phyloP scores from a whole-genome alignment of 2,888 invertebrate genomes.

The Philereme vetulata region DNA sequence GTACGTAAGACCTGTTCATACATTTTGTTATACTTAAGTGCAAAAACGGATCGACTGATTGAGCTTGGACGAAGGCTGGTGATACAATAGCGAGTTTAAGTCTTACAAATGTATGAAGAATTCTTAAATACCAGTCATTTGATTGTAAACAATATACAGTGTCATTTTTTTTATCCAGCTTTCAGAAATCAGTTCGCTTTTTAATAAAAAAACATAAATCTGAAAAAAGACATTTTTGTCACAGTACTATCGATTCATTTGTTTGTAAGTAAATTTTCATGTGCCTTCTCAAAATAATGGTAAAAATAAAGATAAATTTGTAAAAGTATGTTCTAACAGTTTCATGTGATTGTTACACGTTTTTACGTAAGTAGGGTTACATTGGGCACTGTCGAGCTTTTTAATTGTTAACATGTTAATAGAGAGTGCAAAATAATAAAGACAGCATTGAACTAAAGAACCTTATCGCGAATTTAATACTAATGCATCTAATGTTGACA shows the following conservation, averaged over 20 bases:
- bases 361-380: constrained; percentile 66
- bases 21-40: constrained; percentile 53
- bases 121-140: constrained; percentile 17
- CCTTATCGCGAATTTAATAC: no score
- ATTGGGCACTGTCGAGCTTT: constrained; percentile 63
- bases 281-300: constrained; percentile 81
- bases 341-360: constrained; percentile 71
- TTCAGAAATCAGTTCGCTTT: constrained; percentile 43
- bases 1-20: constrained; percentile 71
- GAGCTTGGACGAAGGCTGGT: constrained; percentile 53
- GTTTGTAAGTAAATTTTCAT: constrained; percentile 79
- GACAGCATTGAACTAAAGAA: not conserved
- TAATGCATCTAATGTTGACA: no score
- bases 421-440: constrained; percentile 24
- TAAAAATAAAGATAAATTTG: constrained; percentile 57
- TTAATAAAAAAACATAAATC: constrained; percentile 27
- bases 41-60: constrained; percentile 45
- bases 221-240: constrained; percentile 41
- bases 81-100: constrained; percentile 40
- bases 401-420: constrained; percentile 26
- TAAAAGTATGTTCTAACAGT: constrained; percentile 70
- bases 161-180: constrained; percentile 22
- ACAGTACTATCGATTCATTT: constrained; percentile 61
- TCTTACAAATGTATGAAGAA: constrained; percentile 20
- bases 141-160: constrained; percentile 12